Evolutionary conservation across 2,888 invertebrate genomes (phyloP).

Genomic region (Portevinia maculata): DNA sequence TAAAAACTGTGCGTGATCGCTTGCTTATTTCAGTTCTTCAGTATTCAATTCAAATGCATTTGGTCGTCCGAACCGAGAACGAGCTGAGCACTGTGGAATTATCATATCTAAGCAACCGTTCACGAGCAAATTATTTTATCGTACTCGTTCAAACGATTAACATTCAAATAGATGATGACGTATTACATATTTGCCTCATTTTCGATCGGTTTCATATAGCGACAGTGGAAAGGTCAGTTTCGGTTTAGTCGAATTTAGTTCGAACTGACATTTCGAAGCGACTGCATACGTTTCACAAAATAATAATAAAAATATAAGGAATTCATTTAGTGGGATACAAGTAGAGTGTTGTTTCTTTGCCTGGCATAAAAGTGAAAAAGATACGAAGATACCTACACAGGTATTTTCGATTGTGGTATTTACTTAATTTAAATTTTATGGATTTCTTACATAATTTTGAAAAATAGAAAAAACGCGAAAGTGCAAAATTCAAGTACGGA

Average conservation of each 20-base stretch:
- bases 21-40: conserved; percentile 13
- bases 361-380: neutral
- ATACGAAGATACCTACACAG: conserved; percentile 17
- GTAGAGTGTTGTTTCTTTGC: neutral
- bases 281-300: neutral
- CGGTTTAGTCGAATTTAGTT: conserved; percentile 34
- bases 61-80: neutral
- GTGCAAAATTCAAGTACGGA: conserved; percentile 41
- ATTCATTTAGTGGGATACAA: conserved; percentile 5
- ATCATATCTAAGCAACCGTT: no score
- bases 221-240: conserved; percentile 37
- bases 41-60: conserved; percentile 3
- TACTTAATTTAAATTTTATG: conserved; percentile 1
- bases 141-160: neutral
- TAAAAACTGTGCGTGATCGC: neutral
- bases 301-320: neutral
- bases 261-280: neutral
- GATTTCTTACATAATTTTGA: conserved; percentile 58
- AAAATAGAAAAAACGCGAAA: conserved; percentile 23
- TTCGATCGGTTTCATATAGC: neutral
- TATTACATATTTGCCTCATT: neutral
- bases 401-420: conserved; percentile 18
- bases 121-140: neutral
- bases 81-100: no score
- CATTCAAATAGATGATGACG: conserved; percentile 1